Base-by-base conservation (phyloP, 2,888 invertebrate species). In the Lasioglossum villosulum region DNA sequence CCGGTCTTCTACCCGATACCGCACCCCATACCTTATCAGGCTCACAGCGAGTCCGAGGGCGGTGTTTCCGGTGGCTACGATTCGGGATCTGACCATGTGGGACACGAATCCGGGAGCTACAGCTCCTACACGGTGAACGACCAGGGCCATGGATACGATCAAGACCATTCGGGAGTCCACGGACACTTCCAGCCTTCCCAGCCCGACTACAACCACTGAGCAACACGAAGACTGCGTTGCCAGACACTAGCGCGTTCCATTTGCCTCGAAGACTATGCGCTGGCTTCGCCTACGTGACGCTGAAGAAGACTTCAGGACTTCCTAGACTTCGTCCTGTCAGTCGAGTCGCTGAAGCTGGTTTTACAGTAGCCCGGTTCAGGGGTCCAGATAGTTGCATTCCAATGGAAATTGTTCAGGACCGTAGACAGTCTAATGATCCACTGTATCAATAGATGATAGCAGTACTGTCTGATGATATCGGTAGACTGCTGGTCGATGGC, bases 1-100 rank as follows among this genome's bases (percentile, higher is more conserved):
- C 93, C 94, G 39, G 91, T 95, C 75, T 92, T 93, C 34, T 92
- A 93, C 66, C 88, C 94, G 76, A 88, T 94, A 45, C 93, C 94
- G 30, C 93, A 93, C 81, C 88, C 91, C 30, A 83, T 90, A 8
- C 86, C 91, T 48, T 86, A 89, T 80, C 90, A 84, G 27, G 82
- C 90, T 12, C 75, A 80, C 23, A 52, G 37, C 71, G 80, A 90
- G 27, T 66, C 80, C 12, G 84, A 83, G 37, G 83, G 74, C 34
- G 81, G 79, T 0, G 59, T 48, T 68, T 75, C 63, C 30, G 82
- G 72, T n/a, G 84, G 76, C 12, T 76, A 81, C 27, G 84, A 74
- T 2, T 78, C 59, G 6, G 83, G 37, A 1, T 48, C 34, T 2
- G 90, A 89, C 78, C 89, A 89, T 59, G 39, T 52, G 0, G 75